phyloP scores from a whole-genome alignment of 1,140 invertebrate species.

The Lutraria rhynchaena region DNA sequence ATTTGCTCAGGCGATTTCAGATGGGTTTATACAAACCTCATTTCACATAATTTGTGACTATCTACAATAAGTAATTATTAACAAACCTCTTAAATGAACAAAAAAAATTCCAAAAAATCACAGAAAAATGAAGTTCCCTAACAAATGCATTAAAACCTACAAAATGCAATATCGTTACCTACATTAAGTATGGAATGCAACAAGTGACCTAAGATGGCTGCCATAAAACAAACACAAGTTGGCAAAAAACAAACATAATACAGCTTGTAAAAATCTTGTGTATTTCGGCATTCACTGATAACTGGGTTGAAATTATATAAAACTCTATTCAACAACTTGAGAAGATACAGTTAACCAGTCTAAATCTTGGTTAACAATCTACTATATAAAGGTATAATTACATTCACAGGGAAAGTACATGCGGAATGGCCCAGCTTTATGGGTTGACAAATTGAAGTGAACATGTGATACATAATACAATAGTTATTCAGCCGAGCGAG shows the following conservation, averaged over 20 bases:
- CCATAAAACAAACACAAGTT: conserved; percentile 24
- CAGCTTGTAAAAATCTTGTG: conserved; percentile 1
- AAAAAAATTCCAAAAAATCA: too few species aligned
- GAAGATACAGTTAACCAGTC: too few species aligned
- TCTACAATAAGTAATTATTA: too few species aligned
- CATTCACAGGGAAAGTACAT: conserved; percentile 4
- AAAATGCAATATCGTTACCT: too few species aligned
- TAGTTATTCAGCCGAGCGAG: conserved; percentile 9
- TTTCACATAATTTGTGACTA: too few species aligned
- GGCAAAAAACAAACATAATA: conserved; percentile 34
- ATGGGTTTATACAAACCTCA: too few species aligned
- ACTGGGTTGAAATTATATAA: conserved; percentile 18
- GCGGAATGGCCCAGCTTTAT: too few species aligned
- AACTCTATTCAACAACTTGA: not conserved
- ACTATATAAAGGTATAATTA: conserved; percentile 15
- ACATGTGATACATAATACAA: conserved; percentile 27
- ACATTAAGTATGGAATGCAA: conserved; percentile 2
- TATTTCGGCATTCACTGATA: conserved; percentile 38
- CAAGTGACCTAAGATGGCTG: conserved; percentile 33
- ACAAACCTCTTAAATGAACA: too few species aligned
- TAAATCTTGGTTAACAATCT: too few species aligned
- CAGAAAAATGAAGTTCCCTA: too few species aligned
- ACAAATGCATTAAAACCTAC: too few species aligned
- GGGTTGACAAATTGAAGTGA: conserved; percentile 9
- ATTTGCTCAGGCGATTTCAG: too few species aligned